phyloP scores from a whole-genome alignment of 2,797 vertebrate genomes.

The Enteromius unitaeniatus region DNA sequence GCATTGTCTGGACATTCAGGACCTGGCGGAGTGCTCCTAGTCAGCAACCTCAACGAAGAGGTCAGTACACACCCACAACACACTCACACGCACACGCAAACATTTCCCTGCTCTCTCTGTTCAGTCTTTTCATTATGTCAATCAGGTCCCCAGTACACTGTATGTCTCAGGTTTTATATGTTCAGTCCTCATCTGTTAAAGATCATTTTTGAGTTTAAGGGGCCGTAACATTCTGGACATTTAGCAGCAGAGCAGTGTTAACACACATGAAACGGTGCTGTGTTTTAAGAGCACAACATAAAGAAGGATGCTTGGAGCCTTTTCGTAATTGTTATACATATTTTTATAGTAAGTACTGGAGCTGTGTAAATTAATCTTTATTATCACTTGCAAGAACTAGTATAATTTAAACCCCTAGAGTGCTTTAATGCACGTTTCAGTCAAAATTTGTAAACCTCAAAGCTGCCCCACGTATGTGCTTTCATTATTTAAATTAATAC shows the following conservation, averaged over 20 bases:
- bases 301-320: neutral
- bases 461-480: too few species aligned
- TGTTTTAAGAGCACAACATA: neutral
- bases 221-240: conserved; percentile 35
- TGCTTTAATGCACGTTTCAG: neutral
- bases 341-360: neutral
- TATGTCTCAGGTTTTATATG: conserved; percentile 80
- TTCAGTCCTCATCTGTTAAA: conserved; percentile 74
- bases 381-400: neutral
- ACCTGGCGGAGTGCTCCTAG: conserved; percentile 89
- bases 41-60: conserved; percentile 99
- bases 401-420: neutral
- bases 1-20: conserved; percentile 92
- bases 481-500: neutral
- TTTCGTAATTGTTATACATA: neutral
- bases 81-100: conserved; percentile 25
- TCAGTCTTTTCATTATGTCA: conserved; percentile 49
- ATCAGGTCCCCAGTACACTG: conserved; percentile 62
- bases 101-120: conserved; percentile 45
- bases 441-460: neutral
- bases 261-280: neutral
- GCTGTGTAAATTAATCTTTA: neutral
- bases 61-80: conserved; percentile 69
- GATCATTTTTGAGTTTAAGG: conserved; percentile 66
- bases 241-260: conserved; percentile 19